phyloP scores from a whole-genome alignment of 1,140 invertebrate genomes.

The Drosophila rhopaloa region DNA sequence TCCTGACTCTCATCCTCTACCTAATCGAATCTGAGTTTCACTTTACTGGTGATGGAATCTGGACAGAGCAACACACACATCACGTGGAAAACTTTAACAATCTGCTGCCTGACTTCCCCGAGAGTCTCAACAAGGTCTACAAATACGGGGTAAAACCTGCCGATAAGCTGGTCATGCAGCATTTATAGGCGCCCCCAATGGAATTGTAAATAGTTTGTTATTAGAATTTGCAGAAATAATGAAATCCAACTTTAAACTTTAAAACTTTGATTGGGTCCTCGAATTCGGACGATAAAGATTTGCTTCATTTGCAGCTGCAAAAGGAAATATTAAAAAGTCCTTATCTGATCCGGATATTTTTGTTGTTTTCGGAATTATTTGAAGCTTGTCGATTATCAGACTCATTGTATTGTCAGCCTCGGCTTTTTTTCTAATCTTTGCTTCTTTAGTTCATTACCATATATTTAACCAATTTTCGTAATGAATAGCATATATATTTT shows the following conservation, averaged over 20 bases:
- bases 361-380: too few species aligned
- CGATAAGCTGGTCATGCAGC: slow-evolving; percentile 45
- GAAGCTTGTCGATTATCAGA: too few species aligned
- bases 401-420: too few species aligned
- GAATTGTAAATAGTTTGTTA: slow-evolving; percentile 36
- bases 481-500: too few species aligned
- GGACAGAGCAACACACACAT: slow-evolving; percentile 79
- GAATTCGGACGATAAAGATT: too few species aligned
- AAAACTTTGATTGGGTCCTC: not conserved
- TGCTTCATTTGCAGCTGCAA: too few species aligned
- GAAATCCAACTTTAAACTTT: not conserved
- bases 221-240: not conserved
- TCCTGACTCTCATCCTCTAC: slow-evolving; percentile 82
- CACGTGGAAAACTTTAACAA: slow-evolving; percentile 83
- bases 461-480: too few species aligned
- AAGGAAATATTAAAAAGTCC: too few species aligned
- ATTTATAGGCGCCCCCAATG: slow-evolving; percentile 30
- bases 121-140: slow-evolving; percentile 79
- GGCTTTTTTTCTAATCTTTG: too few species aligned
- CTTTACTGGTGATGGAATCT: slow-evolving; percentile 85
- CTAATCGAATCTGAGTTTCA: slow-evolving; percentile 84
- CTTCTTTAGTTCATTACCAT: too few species aligned
- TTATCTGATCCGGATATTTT: too few species aligned
- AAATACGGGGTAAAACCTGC: slow-evolving; percentile 79
- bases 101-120: slow-evolving; percentile 77